Conservation (phyloP, 2,888 invertebrate species). For the Lasius fuliginosus region DNA sequence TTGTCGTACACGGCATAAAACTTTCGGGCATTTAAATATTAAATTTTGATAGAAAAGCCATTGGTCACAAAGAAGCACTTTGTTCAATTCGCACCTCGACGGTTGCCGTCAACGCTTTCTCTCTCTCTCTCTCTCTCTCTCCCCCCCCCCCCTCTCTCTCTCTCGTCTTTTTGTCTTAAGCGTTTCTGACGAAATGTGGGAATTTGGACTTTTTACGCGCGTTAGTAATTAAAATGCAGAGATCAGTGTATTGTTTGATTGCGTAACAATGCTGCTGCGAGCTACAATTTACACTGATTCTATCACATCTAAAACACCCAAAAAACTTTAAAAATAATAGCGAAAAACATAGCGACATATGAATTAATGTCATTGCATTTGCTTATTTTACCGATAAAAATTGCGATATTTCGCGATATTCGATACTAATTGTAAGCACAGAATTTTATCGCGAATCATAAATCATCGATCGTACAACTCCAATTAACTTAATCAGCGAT, state of each 20-base stretch:
- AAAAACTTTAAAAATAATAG: not conserved
- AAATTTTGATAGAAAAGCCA: slow-evolving; percentile 77
- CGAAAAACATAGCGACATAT: not conserved
- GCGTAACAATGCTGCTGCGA: not conserved
- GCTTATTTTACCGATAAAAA: not conserved
- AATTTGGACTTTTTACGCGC: not conserved
- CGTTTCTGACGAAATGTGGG: slow-evolving; percentile 1
- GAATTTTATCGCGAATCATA: not conserved
- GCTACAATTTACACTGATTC: not conserved
- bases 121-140: not conserved
- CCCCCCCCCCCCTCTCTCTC: not conserved
- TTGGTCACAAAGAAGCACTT: slow-evolving; percentile 63
- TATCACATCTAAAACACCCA: not conserved
- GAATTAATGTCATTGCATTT: too few species aligned
- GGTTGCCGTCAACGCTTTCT: slow-evolving; percentile 44
- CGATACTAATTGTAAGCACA: too few species aligned
- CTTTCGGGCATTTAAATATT: slow-evolving; percentile 79
- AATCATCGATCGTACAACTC: not conserved
- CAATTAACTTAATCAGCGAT: not conserved
- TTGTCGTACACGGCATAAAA: slow-evolving; percentile 34
- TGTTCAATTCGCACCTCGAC: slow-evolving; percentile 35
- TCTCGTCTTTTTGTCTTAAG: not conserved
- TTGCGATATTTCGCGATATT: not conserved
- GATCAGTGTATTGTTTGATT: not conserved
- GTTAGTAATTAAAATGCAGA: not conserved